These are phyloP conservation scores for Lissocephala sabroskyi DNA, from an alignment of 2,888 invertebrate genomes.

Conservation along the genomic window DNA sequence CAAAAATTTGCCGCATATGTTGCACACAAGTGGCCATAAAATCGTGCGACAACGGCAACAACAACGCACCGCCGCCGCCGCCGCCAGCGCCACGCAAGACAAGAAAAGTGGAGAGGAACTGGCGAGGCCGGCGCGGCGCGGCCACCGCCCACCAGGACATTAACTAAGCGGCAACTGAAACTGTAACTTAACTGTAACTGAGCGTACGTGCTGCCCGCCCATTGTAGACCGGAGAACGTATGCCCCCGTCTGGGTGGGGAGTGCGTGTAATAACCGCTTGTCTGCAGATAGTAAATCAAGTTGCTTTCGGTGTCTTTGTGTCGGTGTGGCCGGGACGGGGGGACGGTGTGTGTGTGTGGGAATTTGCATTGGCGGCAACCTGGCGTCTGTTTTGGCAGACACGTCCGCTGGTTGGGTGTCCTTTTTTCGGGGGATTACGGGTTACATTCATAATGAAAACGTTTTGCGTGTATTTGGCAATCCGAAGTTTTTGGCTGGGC, in stretches of 20 bases:
- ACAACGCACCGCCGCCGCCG: slow-evolving; percentile 19
- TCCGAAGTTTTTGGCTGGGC: no score
- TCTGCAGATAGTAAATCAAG: slow-evolving; percentile 67
- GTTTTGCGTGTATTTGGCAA: slow-evolving; percentile 23
- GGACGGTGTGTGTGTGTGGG: slow-evolving; percentile 3
- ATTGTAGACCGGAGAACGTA: no score
- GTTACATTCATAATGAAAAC: slow-evolving; percentile 34
- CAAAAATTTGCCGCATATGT: slow-evolving; percentile 36
- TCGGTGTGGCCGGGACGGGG: no score
- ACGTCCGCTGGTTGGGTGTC: slow-evolving; percentile 18
- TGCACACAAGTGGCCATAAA: slow-evolving; percentile 43
- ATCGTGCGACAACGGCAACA: slow-evolving; percentile 40
- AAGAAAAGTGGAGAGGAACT: background rate
- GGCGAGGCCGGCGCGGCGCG: background rate
- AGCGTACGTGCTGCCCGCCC: slow-evolving; percentile 43
- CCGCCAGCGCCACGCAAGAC: background rate
- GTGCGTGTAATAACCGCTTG: slow-evolving; percentile 54
- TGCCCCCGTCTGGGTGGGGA: slow-evolving; percentile 10
- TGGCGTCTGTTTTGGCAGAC: background rate
- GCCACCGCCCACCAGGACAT: no score
- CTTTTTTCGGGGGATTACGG: slow-evolving; percentile 35
- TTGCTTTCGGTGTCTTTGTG: slow-evolving; percentile 13
- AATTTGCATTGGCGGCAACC: slow-evolving; percentile 32
- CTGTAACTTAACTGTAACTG: slow-evolving; percentile 53
- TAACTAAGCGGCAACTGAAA: slow-evolving; percentile 41